A percentile compares a stretch with the other conserved stretches of the same genome.
These are phyloP conservation scores for Drymonia ruficornis DNA, from an alignment of 2,888 invertebrate genomes.

Conservation along the genomic window DNA sequence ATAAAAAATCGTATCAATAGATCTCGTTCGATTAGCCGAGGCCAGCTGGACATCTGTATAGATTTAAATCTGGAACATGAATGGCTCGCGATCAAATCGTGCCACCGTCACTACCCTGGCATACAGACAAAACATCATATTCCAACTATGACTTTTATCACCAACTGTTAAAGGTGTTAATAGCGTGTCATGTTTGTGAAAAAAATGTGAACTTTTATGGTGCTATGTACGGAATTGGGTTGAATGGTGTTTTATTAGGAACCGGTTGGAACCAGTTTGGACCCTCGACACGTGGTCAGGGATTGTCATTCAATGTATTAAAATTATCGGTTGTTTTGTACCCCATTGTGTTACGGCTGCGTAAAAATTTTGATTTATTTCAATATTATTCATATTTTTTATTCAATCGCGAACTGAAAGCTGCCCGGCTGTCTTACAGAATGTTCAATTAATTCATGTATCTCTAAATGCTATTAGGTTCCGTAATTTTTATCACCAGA, in stretches of 20 bases:
- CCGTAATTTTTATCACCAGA: not conserved
- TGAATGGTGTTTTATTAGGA: conserved; percentile 76
- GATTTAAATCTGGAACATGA: conserved; percentile 51
- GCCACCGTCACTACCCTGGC: conserved; percentile 24
- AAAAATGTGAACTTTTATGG: conserved; percentile 32
- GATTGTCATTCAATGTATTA: conserved; percentile 72
- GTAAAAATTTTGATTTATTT: conserved; percentile 48
- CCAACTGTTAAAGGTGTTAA: conserved; percentile 25
- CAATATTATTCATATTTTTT: conserved; percentile 13
- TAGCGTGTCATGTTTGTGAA: conserved; percentile 15
- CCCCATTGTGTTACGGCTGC: conserved; percentile 43
- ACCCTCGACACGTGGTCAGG: conserved; percentile 79
- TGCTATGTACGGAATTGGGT: conserved; percentile 67
- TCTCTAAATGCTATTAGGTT: not conserved
- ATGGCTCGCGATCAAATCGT: conserved; percentile 43
- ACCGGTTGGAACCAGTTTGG: conserved; percentile 76
- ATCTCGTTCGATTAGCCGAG: conserved; percentile 56
- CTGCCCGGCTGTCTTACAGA: too few relatives aligned
- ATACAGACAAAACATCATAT: conserved; percentile 6
- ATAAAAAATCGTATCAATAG: conserved; percentile 64
- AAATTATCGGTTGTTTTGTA: conserved; percentile 76
- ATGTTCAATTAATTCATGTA: not conserved
- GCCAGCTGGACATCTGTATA: conserved; percentile 67
- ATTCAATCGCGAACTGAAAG: not conserved
- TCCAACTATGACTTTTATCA: conserved; percentile 25